Percentiles rank a stretch among this genome's conserved stretches.
Evolutionary conservation across 2,888 invertebrate genomes (phyloP).

Genomic region (Nomada lathburiana): DNA sequence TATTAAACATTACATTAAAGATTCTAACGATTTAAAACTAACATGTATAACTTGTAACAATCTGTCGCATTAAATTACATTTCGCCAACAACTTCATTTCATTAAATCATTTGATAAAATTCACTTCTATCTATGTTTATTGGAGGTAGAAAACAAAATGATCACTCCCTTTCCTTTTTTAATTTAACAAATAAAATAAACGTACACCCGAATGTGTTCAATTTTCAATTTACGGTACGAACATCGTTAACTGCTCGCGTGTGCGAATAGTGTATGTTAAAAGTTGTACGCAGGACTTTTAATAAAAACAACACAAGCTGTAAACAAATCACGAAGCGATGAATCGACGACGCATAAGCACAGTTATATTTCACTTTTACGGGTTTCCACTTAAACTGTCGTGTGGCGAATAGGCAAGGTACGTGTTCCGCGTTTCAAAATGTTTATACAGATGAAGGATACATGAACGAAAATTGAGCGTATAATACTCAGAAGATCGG

Average conservation of each 20-base stretch:
- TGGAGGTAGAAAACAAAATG: background rate
- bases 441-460: constrained; percentile 47
- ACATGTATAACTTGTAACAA: constrained; percentile 8
- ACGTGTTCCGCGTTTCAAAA: constrained; percentile 26
- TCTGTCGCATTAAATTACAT: constrained; percentile 5
- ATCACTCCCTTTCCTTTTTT: background rate
- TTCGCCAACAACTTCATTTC: background rate
- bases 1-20: background rate
- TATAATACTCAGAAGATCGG: constrained; percentile 70
- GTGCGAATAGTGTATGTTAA: background rate
- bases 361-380: constrained; percentile 9
- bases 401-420: background rate
- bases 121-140: constrained; percentile 2
- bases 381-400: constrained; percentile 1
- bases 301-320: constrained; percentile 39
- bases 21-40: constrained; percentile 6
- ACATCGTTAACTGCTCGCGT: background rate
- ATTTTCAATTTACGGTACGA: background rate
- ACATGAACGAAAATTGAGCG: constrained; percentile 49
- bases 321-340: constrained; percentile 46
- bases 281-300: constrained; percentile 5
- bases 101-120: constrained; percentile 7
- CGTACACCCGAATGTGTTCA: background rate
- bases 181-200: constrained; percentile 3
- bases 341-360: constrained; percentile 6